These are phyloP conservation scores for Propithecus deckenii DNA, from an alignment of 2,797 vertebrate genomes.

Conservation along the genomic window DNA sequence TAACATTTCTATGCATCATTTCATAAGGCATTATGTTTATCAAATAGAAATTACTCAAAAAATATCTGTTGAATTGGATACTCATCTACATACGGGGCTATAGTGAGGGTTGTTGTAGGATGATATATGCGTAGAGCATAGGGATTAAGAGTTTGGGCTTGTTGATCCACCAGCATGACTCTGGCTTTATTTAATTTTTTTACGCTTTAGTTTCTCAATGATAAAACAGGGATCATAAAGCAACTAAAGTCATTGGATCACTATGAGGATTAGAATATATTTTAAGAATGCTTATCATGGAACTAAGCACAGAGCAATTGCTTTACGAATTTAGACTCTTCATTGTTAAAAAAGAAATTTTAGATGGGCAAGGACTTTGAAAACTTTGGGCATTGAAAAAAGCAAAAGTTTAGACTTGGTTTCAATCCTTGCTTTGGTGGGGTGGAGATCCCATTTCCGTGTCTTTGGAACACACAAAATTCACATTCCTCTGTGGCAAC, in stretches of 20 bases:
- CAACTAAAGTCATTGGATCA: background rate
- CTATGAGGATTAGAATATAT: background rate
- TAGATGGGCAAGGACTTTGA: background rate
- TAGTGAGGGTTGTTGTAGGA: background rate
- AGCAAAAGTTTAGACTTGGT: background rate
- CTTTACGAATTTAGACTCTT: background rate
- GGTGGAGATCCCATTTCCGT: background rate
- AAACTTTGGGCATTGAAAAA: background rate
- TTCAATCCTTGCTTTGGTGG: background rate
- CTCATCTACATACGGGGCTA: background rate
- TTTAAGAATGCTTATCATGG: background rate
- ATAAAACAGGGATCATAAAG: background rate
- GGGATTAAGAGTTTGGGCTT: background rate
- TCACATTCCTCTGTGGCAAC: background rate
- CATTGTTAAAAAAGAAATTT: background rate
- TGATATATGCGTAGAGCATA: background rate
- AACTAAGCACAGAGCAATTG: background rate
- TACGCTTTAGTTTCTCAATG: background rate
- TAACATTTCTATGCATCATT: background rate
- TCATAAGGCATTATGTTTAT: background rate
- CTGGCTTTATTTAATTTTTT: background rate
- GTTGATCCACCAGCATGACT: background rate
- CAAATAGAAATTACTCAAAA: background rate
- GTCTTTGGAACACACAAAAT: background rate
- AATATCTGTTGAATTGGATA: background rate